Conservation (phyloP, 2,113 vertebrate genomes). For the Eira barbara region DNA sequence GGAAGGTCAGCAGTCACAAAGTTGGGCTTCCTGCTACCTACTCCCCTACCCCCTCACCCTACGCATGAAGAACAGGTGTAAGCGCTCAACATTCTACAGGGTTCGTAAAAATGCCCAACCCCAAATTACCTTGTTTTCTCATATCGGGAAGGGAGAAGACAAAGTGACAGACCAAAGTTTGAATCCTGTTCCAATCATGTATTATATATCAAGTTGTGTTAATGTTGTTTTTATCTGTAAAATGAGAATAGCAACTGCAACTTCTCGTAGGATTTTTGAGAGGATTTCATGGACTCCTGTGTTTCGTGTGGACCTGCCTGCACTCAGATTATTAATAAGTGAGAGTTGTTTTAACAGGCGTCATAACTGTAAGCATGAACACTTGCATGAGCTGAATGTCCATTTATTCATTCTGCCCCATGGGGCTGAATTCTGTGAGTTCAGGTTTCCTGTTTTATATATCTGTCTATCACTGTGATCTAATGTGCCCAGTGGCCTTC, state of each 20-base stretch:
- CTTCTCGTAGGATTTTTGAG: background rate
- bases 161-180: background rate
- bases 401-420: background rate
- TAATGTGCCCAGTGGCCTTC: background rate
- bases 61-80: background rate
- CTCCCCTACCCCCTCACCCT: background rate
- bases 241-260: background rate
- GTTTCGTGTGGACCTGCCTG: background rate
- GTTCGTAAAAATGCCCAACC: background rate
- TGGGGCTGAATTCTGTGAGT: background rate
- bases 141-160: background rate
- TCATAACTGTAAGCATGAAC: background rate
- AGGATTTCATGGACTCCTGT: background rate
- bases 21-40: background rate
- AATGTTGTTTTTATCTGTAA: background rate
- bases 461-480: background rate
- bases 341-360: background rate
- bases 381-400: background rate
- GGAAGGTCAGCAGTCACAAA: background rate
- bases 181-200: background rate
- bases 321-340: background rate
- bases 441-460: background rate
- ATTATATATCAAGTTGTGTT: background rate
- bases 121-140: background rate
- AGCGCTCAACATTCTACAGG: background rate